A percentile compares a stretch with the other conserved stretches of the same genome.
Conservation (phyloP, 1,140 invertebrate genomes). For the Solen grandis region DNA sequence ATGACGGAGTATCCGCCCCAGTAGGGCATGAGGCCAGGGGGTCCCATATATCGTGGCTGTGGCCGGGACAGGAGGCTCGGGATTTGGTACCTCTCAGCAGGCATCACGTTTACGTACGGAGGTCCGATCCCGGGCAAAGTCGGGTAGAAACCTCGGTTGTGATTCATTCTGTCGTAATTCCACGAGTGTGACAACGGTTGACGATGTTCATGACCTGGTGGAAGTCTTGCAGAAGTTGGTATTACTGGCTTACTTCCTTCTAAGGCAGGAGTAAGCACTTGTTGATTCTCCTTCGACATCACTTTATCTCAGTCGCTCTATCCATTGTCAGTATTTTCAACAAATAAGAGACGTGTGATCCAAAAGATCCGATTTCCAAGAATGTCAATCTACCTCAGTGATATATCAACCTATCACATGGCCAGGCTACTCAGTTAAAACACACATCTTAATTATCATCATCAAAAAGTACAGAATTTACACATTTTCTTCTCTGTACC, state of each 20-base stretch:
- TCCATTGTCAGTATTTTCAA: no score
- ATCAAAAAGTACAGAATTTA: no score
- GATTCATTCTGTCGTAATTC: conserved; percentile 1
- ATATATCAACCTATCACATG: no score
- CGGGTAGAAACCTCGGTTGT: not conserved
- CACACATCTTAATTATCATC: no score
- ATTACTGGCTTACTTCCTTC: conserved; percentile 37
- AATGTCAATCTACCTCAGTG: no score
- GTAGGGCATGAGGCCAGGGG: conserved; percentile 19
- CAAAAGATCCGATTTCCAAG: no score
- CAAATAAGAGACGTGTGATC: no score
- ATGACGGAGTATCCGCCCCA: conserved; percentile 41
- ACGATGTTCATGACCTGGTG: not conserved
- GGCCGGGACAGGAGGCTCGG: conserved; percentile 27
- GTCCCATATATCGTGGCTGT: conserved; percentile 12
- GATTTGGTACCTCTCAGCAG: conserved; percentile 1
- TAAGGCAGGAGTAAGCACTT: conserved; percentile 30
- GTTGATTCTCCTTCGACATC: no score
- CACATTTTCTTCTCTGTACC: no score
- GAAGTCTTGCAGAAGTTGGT: not conserved
- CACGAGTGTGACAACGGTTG: no score
- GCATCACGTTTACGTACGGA: conserved; percentile 6
- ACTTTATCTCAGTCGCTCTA: no score
- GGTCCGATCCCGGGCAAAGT: not conserved
- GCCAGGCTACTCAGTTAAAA: no score